Evolutionary conservation across 2,113 vertebrate genomes (phyloP), one percentile per base, ranked within the genome.

Genomic region (Strix aluco): DNA sequence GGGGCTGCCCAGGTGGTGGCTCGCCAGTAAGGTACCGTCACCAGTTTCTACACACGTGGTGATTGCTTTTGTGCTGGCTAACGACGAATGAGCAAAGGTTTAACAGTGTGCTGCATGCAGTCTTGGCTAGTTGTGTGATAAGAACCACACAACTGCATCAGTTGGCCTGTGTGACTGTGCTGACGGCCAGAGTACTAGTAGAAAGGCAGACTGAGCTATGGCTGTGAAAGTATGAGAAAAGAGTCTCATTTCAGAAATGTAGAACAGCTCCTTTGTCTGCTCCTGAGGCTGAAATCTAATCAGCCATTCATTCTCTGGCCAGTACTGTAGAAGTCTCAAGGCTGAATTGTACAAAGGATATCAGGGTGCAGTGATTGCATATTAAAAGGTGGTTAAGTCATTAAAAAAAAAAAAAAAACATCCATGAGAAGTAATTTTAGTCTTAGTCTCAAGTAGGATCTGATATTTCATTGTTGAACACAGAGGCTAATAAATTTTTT

Each of bases 91-190:
- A 30, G 32, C n/a, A 13, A 6, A 26, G 13, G 12, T 15, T 66
- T 34, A 4, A n/a, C 6, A 11, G 29, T 5, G 16, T 2, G 1
- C 1, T 2, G 36, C 42, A 1, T 11, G 26, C 15, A 51, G 32
- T 19, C 19, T 23, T 36, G 40, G 13, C 9, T 34, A 3, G 13
- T 29, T 21, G 16, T 8, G 1, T 30, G 11, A 10, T 51, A 51
- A 51, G 32, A 13, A 42, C 40, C 3, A 0, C 36, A 13, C 44
- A 36, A 9, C 30, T 0, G 1, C 13, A 1, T 4, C 32, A 6
- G 8, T 10, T 42, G 65, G 3, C 4, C 20, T 42, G 30, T 9
- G 25, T 51, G 36, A 26, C 7, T 46, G 15, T 26, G 3, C 10
- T 36, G 30, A 5, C 16, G 11, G 42, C 23, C 22, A 32, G 17